phyloP scores from a whole-genome alignment of 1,140 invertebrate species.

The Phortica variegata region DNA sequence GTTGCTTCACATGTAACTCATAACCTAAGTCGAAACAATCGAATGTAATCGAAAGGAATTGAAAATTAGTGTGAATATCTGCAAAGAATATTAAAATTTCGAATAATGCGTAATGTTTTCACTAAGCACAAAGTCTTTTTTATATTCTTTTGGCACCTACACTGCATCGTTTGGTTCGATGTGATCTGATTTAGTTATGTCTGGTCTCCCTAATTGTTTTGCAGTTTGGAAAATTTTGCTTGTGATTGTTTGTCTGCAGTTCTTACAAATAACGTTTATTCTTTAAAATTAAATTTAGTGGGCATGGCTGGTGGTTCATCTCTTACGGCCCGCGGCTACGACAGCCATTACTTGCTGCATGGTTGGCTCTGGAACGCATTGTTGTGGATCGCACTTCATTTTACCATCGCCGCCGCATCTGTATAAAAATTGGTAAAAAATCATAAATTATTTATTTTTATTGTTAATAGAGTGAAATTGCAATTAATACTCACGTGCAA shows the following conservation, averaged over 20 bases:
- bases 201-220: conserved; percentile 29
- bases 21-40: conserved; percentile 53
- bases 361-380: conserved; percentile 84
- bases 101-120: too few relatives aligned
- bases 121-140: too few relatives aligned
- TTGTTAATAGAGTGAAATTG: neutral
- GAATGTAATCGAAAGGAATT: conserved; percentile 36
- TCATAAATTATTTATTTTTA: neutral
- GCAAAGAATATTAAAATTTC: conserved; percentile 24
- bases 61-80: conserved; percentile 31
- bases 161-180: conserved; percentile 35
- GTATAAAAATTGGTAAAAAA: conserved; percentile 7
- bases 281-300: conserved; percentile 56
- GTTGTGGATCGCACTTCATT: conserved; percentile 89
- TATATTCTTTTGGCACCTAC: neutral
- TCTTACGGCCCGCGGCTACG: conserved; percentile 69
- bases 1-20: conserved; percentile 51
- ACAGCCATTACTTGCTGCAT: conserved; percentile 83
- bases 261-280: conserved; percentile 36
- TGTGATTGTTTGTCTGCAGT: conserved; percentile 52
- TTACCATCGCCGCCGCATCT: conserved; percentile 86
- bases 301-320: conserved; percentile 59
- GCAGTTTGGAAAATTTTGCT: too few relatives aligned
- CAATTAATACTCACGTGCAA: conserved; percentile 78
- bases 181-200: conserved; percentile 23